Evolutionary conservation across 2,888 invertebrate species (phyloP).

Genomic region (Eristalinus aeneus): DNA sequence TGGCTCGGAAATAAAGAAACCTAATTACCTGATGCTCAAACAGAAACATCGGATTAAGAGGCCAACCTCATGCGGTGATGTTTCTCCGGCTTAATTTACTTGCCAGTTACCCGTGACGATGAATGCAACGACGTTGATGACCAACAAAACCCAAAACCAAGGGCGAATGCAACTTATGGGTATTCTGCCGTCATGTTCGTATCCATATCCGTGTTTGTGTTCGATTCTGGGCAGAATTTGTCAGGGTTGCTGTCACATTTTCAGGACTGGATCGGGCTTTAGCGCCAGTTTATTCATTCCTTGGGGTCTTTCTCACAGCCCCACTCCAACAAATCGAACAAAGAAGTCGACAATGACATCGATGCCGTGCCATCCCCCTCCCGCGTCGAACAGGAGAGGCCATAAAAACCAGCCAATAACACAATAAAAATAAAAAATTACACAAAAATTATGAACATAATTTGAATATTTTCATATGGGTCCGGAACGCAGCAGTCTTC

Average conservation of each 20-base stretch:
- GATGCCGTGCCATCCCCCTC: slow-evolving; percentile 9
- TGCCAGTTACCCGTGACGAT: slow-evolving; percentile 58
- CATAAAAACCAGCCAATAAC: slow-evolving; percentile 65
- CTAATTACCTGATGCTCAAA: slow-evolving; percentile 69
- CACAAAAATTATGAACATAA: slow-evolving; percentile 70
- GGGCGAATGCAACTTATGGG: not conserved
- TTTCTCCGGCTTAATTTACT: slow-evolving; percentile 63
- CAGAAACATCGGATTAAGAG: slow-evolving; percentile 69
- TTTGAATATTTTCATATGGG: slow-evolving; percentile 63
- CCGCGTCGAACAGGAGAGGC: slow-evolving; percentile 13
- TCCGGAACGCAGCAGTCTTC: slow-evolving; percentile 12
- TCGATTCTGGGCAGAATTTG: no score
- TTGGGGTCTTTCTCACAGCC: slow-evolving; percentile 72
- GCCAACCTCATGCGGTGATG: slow-evolving; percentile 60
- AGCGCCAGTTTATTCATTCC: slow-evolving; percentile 49
- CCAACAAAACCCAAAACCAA: slow-evolving; percentile 15
- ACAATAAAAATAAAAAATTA: slow-evolving; percentile 70
- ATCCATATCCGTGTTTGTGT: not conserved
- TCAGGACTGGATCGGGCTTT: slow-evolving; percentile 43
- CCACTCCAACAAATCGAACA: slow-evolving; percentile 70
- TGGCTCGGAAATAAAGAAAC: slow-evolving; percentile 49
- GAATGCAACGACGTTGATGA: slow-evolving; percentile 2
- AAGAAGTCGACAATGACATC: slow-evolving; percentile 67
- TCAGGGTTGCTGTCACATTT: slow-evolving; percentile 27
- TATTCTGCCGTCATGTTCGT: not conserved